Evolutionary conservation across 2,888 invertebrate species (phyloP), one percentile per base, ranked within the genome.

Genomic region (Sesia bembeciformis): DNA sequence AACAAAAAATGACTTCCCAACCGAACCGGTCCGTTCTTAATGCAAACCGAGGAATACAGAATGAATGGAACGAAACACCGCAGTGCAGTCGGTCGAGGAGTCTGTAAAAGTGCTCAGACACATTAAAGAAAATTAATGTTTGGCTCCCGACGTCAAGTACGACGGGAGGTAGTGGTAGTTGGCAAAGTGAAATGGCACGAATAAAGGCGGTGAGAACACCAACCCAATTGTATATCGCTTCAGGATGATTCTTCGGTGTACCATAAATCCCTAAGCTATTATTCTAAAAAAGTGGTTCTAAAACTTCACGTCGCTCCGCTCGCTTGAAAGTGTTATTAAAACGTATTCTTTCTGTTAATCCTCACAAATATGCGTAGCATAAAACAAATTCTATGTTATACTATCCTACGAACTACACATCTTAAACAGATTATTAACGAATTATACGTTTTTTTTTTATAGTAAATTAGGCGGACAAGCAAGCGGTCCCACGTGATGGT

Each of bases 51-150:
- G 76, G 75, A 78, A 78, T 78, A 73, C 70, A 67, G 76, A 81
- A 83, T 84, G 85, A 85, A 85, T 81, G 76, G 73, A 85, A 84
- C 81, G 81, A 85, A 87, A 86, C 84, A 87, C 86, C 84, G 88
- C 88, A 88, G 73, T 87, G 88, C 86, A 87, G 85, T 81, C 60
- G 66, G 74, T 74, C 58, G 73, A 69, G 75, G 72, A 81, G 78
- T 78, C 74, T 73, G 81, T 79, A 86, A 86, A 83, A 87, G 84
- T 87, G 80, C 83, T 86, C 85, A 85, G 84, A 82, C 86, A 87
- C 88, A 87, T 89, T 88, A 88, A 88, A 86, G 87, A 86, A 87
- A 88, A 88, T 89, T 87, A 88, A 88, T 88, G 89, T 86, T 86
- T 84, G 81, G 82, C 83, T 84, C 76, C 81, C 81, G 74, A 77